These are phyloP conservation scores for Picus viridis DNA, from an alignment of 2,797 vertebrate genomes.

Conservation along the genomic window DNA sequence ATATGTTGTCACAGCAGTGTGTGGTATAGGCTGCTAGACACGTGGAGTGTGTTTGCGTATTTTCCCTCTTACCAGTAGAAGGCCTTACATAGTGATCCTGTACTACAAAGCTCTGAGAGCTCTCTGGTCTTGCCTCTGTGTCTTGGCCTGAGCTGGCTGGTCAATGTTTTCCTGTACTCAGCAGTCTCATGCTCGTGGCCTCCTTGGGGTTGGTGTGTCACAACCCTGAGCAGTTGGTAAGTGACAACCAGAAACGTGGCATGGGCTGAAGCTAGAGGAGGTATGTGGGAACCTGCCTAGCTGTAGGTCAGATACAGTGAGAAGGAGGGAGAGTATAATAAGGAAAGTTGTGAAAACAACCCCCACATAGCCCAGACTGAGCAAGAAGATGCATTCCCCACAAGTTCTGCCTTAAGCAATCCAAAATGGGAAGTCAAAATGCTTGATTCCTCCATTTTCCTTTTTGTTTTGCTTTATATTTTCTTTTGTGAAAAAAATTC, in stretches of 20 bases:
- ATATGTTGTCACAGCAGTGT: accelerated
- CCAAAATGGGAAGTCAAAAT: neutral
- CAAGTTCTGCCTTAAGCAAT: accelerated
- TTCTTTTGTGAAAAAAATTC: neutral
- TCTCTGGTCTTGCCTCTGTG: neutral
- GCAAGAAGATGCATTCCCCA: neutral
- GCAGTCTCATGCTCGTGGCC: neutral
- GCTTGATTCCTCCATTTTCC: neutral
- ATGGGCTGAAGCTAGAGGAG: neutral
- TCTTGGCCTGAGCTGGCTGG: neutral
- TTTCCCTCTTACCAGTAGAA: neutral
- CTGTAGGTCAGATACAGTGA: neutral
- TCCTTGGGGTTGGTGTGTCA: accelerated
- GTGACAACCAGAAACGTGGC: neutral
- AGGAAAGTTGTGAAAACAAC: neutral
- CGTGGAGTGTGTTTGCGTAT: neutral
- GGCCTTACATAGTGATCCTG: accelerated
- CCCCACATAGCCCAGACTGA: accelerated
- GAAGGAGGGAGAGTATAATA: neutral
- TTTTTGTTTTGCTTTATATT: neutral
- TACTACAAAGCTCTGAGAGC: neutral
- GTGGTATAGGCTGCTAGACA: neutral
- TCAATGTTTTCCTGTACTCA: neutral
- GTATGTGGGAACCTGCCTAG: accelerated
- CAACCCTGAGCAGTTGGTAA: accelerated